A percentile compares a stretch with the other conserved stretches of the same genome.
phyloP scores from a whole-genome alignment of 2,113 vertebrate species.

The Naja naja region DNA sequence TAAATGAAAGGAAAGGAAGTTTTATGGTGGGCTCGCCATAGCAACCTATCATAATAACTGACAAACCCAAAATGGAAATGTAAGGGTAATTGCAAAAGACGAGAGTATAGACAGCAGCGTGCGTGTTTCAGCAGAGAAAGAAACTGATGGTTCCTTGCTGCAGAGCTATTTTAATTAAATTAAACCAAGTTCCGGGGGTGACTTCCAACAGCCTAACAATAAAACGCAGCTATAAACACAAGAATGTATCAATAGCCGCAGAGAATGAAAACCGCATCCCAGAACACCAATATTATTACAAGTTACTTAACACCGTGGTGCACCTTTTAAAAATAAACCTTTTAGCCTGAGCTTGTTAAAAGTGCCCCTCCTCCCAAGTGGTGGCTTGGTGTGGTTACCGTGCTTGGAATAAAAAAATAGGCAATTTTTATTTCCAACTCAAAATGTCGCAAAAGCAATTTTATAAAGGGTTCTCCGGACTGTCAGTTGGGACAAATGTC shows the following conservation, averaged over 20 bases:
- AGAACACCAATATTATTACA: background rate
- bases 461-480: background rate
- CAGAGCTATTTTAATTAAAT: background rate
- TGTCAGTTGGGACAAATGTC: background rate
- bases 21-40: background rate
- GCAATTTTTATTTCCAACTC: background rate
- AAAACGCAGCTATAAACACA: background rate
- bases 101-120: background rate
- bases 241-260: background rate
- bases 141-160: background rate
- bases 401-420: background rate
- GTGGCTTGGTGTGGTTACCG: background rate
- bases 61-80: background rate
- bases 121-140: background rate
- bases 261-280: background rate
- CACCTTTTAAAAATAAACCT: background rate
- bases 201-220: background rate
- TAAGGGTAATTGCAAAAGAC: background rate
- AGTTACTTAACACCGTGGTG: background rate
- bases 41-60: background rate
- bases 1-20: background rate
- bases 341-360: background rate
- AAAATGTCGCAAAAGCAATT: background rate
- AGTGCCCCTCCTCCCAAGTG: background rate
- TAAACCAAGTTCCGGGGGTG: background rate